These are phyloP conservation scores for Trichosurus vulpecula DNA, from an alignment of 2,797 vertebrate genomes.

Conservation along the genomic window DNA sequence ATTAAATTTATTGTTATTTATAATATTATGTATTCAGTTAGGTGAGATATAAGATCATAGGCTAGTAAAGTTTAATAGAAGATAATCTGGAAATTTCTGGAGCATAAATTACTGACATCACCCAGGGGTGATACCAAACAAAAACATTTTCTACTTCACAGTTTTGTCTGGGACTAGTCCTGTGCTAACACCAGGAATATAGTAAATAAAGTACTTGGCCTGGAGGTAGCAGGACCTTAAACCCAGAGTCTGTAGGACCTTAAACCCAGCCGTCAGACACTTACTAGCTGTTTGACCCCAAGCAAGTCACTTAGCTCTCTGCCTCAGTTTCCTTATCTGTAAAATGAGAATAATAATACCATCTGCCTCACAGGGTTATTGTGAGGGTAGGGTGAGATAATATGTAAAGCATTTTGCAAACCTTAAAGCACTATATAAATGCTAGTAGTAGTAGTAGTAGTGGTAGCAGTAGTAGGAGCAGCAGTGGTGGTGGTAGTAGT, in stretches of 20 bases:
- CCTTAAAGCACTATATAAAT: neutral
- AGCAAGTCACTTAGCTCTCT: neutral
- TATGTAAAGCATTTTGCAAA: neutral
- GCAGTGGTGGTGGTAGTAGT: too few species aligned
- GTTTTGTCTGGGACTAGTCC: neutral
- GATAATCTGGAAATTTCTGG: neutral
- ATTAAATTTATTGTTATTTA: neutral
- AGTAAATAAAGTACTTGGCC: neutral
- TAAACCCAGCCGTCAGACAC: neutral
- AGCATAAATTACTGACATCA: neutral
- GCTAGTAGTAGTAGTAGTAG: too few species aligned
- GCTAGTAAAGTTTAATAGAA: neutral
- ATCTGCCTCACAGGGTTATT: neutral
- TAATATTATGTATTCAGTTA: neutral
- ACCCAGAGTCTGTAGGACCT: neutral
- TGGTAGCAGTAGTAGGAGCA: too few species aligned
- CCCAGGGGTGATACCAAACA: neutral
- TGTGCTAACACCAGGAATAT: neutral
- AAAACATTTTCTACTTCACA: neutral
- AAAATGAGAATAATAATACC: neutral
- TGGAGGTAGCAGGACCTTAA: neutral
- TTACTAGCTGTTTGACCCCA: neutral
- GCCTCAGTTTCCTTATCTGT: neutral
- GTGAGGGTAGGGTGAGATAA: neutral
- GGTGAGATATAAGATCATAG: neutral